Conservation (phyloP, 2,888 invertebrate genomes). For the Thereva unica region DNA sequence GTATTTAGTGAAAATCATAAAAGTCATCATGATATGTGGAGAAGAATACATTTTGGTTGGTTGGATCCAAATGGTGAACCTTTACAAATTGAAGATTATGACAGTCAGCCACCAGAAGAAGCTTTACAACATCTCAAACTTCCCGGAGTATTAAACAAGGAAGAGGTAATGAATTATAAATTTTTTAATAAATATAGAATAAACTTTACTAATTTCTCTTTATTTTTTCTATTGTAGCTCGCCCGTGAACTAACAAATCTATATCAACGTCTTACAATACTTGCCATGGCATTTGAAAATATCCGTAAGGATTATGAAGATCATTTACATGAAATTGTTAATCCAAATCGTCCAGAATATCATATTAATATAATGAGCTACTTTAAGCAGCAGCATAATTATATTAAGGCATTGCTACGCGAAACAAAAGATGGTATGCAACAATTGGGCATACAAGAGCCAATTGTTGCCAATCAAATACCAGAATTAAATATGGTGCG, state of each 20-base stretch:
- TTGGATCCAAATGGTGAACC: conserved; percentile 26
- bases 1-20: conserved; percentile 26
- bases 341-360: not conserved
- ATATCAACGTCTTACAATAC: conserved; percentile 19
- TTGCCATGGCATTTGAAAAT: conserved; percentile 22
- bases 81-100: conserved; percentile 31
- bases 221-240: conserved; percentile 9
- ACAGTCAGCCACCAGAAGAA: conserved; percentile 23
- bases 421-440: conserved; percentile 29
- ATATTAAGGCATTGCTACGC: conserved; percentile 15
- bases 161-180: conserved; percentile 17
- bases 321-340: conserved; percentile 9
- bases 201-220: conserved; percentile 4
- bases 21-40: conserved; percentile 27
- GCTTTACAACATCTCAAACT: conserved; percentile 5
- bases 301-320: conserved; percentile 27
- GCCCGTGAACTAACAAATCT: conserved; percentile 24
- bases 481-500: conserved; percentile 11
- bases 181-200: not conserved
- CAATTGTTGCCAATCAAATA: conserved; percentile 4
- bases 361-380: conserved; percentile 17
- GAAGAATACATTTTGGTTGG: conserved; percentile 19
- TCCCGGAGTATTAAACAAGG: conserved; percentile 6
- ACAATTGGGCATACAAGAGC: conserved; percentile 22
- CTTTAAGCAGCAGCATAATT: conserved; percentile 29